Evolutionary conservation across 1,140 invertebrate genomes (phyloP).

Genomic region (Atta colombica): DNA sequence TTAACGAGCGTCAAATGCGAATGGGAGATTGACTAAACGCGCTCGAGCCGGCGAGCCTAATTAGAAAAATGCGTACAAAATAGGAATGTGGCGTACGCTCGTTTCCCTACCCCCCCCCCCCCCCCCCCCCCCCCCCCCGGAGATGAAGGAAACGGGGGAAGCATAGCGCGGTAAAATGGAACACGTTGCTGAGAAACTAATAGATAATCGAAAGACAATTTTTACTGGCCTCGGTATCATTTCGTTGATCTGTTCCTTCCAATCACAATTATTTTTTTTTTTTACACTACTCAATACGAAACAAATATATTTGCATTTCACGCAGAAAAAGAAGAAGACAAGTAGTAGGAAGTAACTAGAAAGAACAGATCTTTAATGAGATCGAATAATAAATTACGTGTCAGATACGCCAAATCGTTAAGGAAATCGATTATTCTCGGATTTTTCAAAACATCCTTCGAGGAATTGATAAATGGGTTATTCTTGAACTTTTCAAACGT

Average conservation of each 20-base stretch:
- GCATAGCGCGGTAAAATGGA: neutral
- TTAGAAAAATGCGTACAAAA: slow-evolving; percentile 78
- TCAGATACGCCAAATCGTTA: neutral
- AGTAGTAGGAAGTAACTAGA: neutral
- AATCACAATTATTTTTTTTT: neutral
- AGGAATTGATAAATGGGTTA: neutral
- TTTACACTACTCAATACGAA: neutral
- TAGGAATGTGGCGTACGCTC: slow-evolving; percentile 74
- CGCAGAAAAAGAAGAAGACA: neutral
- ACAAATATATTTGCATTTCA: slow-evolving; percentile 6
- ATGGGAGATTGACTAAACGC: slow-evolving; percentile 28
- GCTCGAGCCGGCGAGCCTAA: slow-evolving; percentile 59
- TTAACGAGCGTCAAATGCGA: neutral
- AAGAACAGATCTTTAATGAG: slow-evolving; percentile 21
- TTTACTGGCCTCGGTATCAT: slow-evolving; percentile 38
- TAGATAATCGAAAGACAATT: slow-evolving; percentile 32
- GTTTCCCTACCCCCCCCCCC: neutral
- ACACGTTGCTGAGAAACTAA: slow-evolving; percentile 21
- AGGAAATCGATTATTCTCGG: neutral
- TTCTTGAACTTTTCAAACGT: slow-evolving; percentile 17
- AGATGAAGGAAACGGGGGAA: slow-evolving; percentile 35
- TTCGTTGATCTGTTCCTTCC: neutral
- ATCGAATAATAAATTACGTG: slow-evolving; percentile 48
- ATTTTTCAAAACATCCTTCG: neutral
- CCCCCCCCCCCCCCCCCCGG: neutral